phyloP scores from a whole-genome alignment of 2,113 vertebrate genomes.

The Chiloscyllium plagiosum region DNA sequence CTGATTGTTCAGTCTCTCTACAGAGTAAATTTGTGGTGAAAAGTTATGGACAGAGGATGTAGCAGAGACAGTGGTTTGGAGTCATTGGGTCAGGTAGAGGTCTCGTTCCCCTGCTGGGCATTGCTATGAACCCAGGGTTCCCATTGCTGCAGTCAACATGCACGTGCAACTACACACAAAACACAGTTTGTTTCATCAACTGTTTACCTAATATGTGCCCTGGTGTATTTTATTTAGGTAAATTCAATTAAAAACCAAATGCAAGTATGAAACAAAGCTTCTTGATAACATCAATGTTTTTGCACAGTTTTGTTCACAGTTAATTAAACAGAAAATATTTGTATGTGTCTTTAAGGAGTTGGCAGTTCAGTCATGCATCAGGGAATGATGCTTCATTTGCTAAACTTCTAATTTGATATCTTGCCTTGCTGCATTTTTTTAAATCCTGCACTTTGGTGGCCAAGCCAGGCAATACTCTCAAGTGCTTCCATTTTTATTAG shows the following conservation, averaged over 20 bases:
- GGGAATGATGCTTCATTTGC: background rate
- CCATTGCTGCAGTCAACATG: background rate
- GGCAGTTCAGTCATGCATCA: background rate
- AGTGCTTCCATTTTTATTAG: background rate
- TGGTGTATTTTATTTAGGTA: background rate
- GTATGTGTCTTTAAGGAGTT: background rate
- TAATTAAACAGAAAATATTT: background rate
- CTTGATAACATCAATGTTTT: background rate
- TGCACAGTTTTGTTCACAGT: background rate
- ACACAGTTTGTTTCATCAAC: background rate
- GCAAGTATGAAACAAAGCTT: background rate
- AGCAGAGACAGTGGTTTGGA: constrained; percentile 7
- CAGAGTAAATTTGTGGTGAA: constrained; percentile 12
- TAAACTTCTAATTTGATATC: background rate
- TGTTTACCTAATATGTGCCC: background rate
- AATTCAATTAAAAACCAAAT: background rate
- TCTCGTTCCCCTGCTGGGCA: background rate
- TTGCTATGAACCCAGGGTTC: background rate
- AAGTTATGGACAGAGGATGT: constrained; percentile 16
- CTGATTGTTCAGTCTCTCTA: background rate
- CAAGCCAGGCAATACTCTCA: too few species aligned
- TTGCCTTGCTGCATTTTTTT: background rate
- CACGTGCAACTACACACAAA: background rate
- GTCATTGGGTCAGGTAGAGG: background rate
- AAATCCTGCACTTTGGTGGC: background rate